Evolutionary conservation across 2,888 invertebrate species (phyloP).

Genomic region (Poecilus cupreus): DNA sequence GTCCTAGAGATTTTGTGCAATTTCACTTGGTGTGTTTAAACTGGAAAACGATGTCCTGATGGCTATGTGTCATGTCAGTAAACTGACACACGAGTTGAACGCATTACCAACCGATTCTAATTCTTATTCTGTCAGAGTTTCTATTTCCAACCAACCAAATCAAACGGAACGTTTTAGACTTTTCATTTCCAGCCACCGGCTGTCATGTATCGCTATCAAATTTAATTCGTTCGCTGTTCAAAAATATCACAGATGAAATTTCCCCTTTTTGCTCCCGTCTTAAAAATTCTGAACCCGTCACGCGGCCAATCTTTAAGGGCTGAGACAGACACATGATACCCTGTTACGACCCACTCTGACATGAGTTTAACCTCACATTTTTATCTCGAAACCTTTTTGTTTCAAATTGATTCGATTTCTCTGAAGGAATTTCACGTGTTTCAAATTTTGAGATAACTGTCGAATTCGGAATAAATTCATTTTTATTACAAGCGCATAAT

Average conservation of each 20-base stretch:
- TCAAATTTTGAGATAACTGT: too few species aligned
- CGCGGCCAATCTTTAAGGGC: neutral
- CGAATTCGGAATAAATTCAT: too few species aligned
- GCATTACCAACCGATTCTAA: neutral
- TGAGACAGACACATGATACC: slow-evolving; percentile 11
- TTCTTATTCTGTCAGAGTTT: slow-evolving; percentile 12
- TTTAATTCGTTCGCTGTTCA: slow-evolving; percentile 28
- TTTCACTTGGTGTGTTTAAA: too few species aligned
- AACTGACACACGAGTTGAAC: too few species aligned
- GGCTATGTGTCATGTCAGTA: neutral
- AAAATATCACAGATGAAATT: slow-evolving; percentile 37
- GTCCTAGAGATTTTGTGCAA: too few species aligned
- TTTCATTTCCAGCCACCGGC: slow-evolving; percentile 15
- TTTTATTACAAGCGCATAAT: too few species aligned
- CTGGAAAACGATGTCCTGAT: too few species aligned
- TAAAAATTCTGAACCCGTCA: slow-evolving; percentile 33
- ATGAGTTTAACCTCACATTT: neutral
- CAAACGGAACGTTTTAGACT: slow-evolving; percentile 24
- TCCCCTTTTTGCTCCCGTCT: slow-evolving; percentile 21
- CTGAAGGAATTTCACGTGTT: neutral
- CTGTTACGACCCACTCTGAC: neutral
- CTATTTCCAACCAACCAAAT: neutral
- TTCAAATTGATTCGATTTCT: neutral
- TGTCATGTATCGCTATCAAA: slow-evolving; percentile 43
- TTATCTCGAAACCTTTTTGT: neutral